These are phyloP conservation scores for Peromyscus polionotus DNA, from an alignment of 2,113 vertebrate species.

Conservation along the genomic window DNA sequence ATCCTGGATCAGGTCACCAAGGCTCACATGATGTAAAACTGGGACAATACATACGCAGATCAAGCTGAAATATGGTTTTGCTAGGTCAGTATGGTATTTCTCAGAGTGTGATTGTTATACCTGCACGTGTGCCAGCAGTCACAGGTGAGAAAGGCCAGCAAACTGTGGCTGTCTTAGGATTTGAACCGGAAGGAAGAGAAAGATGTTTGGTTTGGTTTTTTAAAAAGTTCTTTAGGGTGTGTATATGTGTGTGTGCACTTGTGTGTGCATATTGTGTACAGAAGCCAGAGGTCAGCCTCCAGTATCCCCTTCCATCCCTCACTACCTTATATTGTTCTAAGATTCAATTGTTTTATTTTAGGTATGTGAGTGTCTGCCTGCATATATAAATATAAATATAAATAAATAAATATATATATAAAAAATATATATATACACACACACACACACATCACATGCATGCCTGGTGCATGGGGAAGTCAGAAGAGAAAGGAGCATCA, in stretches of 20 bases:
- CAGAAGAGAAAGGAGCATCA: too few relatives aligned
- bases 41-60: background rate
- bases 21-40: background rate
- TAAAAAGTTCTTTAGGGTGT: background rate
- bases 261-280: background rate
- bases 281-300: background rate
- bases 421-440: too few relatives aligned
- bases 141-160: background rate
- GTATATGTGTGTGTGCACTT: background rate
- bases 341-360: background rate
- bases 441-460: background rate
- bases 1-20: conserved; percentile 41
- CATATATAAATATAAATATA: too few relatives aligned
- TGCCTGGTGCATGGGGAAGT: too few relatives aligned
- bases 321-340: background rate
- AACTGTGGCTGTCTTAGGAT: background rate
- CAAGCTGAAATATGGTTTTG: background rate
- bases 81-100: background rate
- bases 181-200: background rate
- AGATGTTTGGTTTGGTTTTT: background rate
- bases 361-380: background rate
- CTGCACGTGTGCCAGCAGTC: background rate
- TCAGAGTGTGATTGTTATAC: background rate
- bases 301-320: background rate
- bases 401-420: too few relatives aligned